Evolutionary conservation across 1,140 invertebrate species (phyloP).

Genomic region (Riptortus pedestris): DNA sequence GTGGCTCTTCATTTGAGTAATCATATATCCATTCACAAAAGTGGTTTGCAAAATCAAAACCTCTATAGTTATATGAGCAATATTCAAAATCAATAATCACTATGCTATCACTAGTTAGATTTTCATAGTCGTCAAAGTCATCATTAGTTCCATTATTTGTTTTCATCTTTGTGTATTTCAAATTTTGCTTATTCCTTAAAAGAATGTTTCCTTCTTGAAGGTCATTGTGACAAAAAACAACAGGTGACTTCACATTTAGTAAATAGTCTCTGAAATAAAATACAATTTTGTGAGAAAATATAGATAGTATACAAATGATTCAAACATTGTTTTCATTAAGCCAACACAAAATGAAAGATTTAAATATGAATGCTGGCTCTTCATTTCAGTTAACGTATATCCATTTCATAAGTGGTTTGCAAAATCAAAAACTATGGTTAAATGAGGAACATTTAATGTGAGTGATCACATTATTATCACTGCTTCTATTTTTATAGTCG

Average conservation of each 20-base stretch:
- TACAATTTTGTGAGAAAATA: constrained; percentile 4
- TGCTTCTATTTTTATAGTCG: too few relatives aligned
- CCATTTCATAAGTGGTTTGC: too few relatives aligned
- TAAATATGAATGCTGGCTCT: too few relatives aligned
- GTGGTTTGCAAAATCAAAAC: constrained; percentile 91
- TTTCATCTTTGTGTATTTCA: constrained; percentile 1
- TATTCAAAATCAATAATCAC: constrained; percentile 87
- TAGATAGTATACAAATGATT: not conserved
- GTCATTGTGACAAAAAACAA: constrained; percentile 95
- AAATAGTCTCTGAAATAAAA: constrained; percentile 37
- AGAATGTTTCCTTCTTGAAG: constrained; percentile 78
- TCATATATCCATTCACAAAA: constrained; percentile 90
- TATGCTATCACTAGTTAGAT: constrained; percentile 38
- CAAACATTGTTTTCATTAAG: not conserved
- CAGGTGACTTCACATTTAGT: constrained; percentile 50
- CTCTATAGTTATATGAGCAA: constrained; percentile 83
- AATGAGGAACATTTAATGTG: too few relatives aligned
- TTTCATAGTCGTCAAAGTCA: not conserved
- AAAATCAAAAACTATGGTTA: too few relatives aligned
- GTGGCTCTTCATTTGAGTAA: constrained; percentile 65
- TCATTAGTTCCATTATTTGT: not conserved
- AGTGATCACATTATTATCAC: too few relatives aligned
- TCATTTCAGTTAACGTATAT: too few relatives aligned
- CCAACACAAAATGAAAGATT: too few relatives aligned
- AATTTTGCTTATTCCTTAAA: constrained; percentile 5